These are phyloP conservation scores for Bombyx huttoni DNA, from an alignment of 2,888 invertebrate species.

Conservation along the genomic window DNA sequence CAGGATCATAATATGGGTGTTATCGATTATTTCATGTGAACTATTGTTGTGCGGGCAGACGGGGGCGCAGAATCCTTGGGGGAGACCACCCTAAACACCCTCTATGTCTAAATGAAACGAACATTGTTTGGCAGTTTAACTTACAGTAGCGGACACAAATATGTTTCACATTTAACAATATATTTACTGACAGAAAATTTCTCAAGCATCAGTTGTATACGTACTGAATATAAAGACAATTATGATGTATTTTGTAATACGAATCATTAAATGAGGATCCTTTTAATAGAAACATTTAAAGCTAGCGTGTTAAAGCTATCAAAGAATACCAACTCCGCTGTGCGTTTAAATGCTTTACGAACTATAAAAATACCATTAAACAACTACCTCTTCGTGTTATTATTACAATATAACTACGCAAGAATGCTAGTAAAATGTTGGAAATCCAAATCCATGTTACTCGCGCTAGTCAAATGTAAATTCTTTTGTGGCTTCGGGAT, in stretches of 20 bases:
- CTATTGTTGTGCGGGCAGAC: conserved; percentile 51
- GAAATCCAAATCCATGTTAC: not conserved
- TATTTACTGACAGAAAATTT: too few relatives aligned
- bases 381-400: not conserved
- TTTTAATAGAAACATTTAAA: too few relatives aligned
- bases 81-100: conserved; percentile 29
- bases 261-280: too few relatives aligned
- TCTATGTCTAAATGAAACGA: conserved; percentile 17
- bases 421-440: not conserved
- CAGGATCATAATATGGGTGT: conserved; percentile 13
- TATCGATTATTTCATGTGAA: conserved; percentile 63
- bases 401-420: not conserved
- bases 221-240: too few relatives aligned
- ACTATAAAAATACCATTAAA: not conserved
- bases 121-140: conserved; percentile 23
- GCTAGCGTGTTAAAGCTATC: too few relatives aligned
- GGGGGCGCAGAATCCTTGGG: conserved; percentile 59
- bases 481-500: not conserved
- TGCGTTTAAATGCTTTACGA: not conserved
- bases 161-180: too few relatives aligned
- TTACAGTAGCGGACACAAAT: not conserved
- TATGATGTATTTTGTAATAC: too few relatives aligned
- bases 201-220: too few relatives aligned
- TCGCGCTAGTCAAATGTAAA: not conserved
- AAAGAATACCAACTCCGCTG: not conserved